Evolutionary conservation across 2,888 invertebrate species (phyloP).

Genomic region (Oligia latruncula): DNA sequence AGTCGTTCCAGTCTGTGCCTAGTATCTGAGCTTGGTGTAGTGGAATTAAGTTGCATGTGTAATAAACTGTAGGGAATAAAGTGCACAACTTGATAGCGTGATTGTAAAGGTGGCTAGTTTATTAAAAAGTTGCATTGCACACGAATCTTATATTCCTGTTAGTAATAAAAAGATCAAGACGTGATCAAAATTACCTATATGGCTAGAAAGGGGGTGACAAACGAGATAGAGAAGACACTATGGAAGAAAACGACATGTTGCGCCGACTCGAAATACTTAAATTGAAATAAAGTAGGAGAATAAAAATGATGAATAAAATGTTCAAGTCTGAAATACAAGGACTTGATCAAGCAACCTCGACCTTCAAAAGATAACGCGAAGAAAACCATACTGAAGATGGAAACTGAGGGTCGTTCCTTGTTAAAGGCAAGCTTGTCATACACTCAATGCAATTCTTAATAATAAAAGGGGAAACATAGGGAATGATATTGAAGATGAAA

Average conservation of each 20-base stretch:
- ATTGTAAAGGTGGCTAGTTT: not conserved
- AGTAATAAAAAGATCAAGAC: not conserved
- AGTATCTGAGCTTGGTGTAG: not conserved
- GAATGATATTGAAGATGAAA: not conserved
- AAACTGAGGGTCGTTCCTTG: not conserved
- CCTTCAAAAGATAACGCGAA: not conserved
- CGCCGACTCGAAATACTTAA: not conserved
- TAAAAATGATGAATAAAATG: not conserved
- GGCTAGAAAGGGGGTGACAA: not conserved
- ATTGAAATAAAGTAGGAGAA: not conserved
- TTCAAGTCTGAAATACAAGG: not conserved
- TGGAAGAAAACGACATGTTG: not conserved
- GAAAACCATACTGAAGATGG: not conserved
- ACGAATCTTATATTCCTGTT: not conserved
- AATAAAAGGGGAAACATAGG: not conserved
- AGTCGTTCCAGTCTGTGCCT: slow-evolving; percentile 9
- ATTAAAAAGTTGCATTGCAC: not conserved
- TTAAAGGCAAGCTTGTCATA: not conserved
- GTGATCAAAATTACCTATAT: not conserved
- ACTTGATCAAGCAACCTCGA: not conserved
- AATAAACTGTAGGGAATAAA: slow-evolving; percentile 1
- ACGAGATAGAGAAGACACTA: not conserved
- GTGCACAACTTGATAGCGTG: not conserved
- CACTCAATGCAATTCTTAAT: not conserved
- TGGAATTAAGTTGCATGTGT: not conserved